Evolutionary conservation across 2,797 vertebrate species (phyloP), one percentile per base, ranked within the genome.

Genomic region (Percopsis omiscomaycus): DNA sequence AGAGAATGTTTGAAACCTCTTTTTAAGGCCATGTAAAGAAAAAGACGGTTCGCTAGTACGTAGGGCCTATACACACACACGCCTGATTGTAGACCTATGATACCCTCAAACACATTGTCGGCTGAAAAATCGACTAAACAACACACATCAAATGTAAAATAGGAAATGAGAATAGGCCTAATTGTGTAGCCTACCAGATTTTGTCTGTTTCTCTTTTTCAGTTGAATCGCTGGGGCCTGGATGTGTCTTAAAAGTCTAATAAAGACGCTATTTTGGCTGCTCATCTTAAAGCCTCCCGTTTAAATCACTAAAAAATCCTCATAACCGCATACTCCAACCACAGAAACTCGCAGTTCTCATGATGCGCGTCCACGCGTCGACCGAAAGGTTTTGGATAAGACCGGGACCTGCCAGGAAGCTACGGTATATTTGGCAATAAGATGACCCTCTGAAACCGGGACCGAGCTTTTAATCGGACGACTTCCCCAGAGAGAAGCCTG

Each of bases 251-350:
- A 51, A 77, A 76, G 62, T 9, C 78, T 84, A 83, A 86, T 88
- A 84, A 88, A 83, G 70, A 72, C 82, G 81, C 84, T 87, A 83
- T 81, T 77, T 1, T 67, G 80, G 81, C 55, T 81, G 70, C 59
- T 32, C 73, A 42, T 73, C 73, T 67, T 73, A 71, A 73, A 81
- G 75, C 47, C 66, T 77, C 54, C 69, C 70, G 78, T 76, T 72
- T 58, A 80, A 66, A 32, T 42, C 62, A 79, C 74, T 71, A 62
- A 81, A 82, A 79, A 83, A 72, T 75, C 78, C 67, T 79, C 64
- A 54, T 59, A 83, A 86, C 84, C 80, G 74, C 77, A 85, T 61
- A 66, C 84, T 84, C 78, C 78, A 77, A 86, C 83, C 86, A 77
- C 86, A 87, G 78, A 85, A 79, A 75, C 83, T 69, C 73, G 76